phyloP scores from a whole-genome alignment of 2,113 vertebrate species.

The Catharus fuscescens region DNA sequence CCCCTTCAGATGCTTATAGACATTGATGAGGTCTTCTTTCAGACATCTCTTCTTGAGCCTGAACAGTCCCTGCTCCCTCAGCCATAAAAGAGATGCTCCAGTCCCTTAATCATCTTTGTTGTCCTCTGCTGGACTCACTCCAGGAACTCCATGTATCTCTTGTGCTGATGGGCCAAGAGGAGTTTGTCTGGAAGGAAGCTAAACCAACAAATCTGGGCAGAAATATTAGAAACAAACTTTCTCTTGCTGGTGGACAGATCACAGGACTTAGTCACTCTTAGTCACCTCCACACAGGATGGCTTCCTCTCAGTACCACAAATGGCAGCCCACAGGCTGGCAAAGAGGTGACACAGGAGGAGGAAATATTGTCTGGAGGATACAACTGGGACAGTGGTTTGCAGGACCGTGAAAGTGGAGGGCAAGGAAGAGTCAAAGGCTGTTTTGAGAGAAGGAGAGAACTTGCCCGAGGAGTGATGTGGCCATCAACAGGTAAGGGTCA shows the following conservation, averaged over 20 bases:
- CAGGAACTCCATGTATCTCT: not conserved
- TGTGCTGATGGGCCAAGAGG: not conserved
- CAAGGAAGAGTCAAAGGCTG: not conserved
- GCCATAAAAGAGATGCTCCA: not conserved
- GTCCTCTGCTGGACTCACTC: not conserved
- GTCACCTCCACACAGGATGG: not conserved
- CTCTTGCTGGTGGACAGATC: not conserved
- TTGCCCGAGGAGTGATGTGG: not conserved
- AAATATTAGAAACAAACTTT: not conserved
- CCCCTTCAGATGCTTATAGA: not conserved
- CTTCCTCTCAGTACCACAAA: not conserved
- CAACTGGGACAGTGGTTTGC: not conserved
- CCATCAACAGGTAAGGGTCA: not conserved
- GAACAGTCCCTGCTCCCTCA: not conserved
- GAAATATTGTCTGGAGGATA: not conserved
- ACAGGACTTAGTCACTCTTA: not conserved
- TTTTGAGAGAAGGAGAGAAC: not conserved
- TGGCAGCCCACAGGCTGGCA: fast-evolving
- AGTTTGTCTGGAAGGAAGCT: not conserved
- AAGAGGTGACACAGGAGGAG: not conserved
- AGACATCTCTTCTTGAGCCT: not conserved
- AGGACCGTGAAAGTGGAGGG: not conserved
- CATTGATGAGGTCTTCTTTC: no score
- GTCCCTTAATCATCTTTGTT: not conserved
- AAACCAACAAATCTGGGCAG: not conserved